Evolutionary conservation across 2,888 invertebrate species (phyloP).

Genomic region (Aleiodes testaceus): DNA sequence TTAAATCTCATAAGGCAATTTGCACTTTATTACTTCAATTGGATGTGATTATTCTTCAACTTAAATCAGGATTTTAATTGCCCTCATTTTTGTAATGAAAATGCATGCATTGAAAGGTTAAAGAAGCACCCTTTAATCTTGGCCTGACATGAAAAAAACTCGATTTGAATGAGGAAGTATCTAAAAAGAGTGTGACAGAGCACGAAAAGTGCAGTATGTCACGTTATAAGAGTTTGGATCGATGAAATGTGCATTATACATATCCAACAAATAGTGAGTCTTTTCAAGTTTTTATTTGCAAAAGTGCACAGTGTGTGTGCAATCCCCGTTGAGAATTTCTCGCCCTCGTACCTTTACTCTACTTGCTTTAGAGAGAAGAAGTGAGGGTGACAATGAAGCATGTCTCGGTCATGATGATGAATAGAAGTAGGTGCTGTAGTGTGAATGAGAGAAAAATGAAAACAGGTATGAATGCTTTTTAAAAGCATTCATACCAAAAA

Average conservation of each 20-base stretch:
- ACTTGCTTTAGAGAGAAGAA: constrained; percentile 25
- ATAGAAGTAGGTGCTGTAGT: constrained; percentile 38
- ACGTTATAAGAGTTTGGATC: constrained; percentile 38
- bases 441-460: constrained; percentile 40
- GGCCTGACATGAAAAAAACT: constrained; percentile 36
- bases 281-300: constrained; percentile 44
- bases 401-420: constrained; percentile 41
- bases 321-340: constrained; percentile 34
- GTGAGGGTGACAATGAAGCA: constrained; percentile 37
- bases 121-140: constrained; percentile 37
- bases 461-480: constrained; percentile 23
- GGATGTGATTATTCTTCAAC: neutral
- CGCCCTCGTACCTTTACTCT: neutral
- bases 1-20: constrained; percentile 21
- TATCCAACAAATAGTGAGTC: constrained; percentile 45
- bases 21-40: constrained; percentile 39
- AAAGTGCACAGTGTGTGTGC: constrained; percentile 30
- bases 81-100: constrained; percentile 6
- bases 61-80: constrained; percentile 9
- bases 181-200: constrained; percentile 11
- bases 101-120: neutral
- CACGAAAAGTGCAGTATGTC: constrained; percentile 45
- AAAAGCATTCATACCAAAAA: constrained; percentile 16
- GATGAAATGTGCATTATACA: constrained; percentile 47
- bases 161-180: constrained; percentile 34